phyloP scores from a whole-genome alignment of 2,113 vertebrate species.

The Varanus komodoensis region DNA sequence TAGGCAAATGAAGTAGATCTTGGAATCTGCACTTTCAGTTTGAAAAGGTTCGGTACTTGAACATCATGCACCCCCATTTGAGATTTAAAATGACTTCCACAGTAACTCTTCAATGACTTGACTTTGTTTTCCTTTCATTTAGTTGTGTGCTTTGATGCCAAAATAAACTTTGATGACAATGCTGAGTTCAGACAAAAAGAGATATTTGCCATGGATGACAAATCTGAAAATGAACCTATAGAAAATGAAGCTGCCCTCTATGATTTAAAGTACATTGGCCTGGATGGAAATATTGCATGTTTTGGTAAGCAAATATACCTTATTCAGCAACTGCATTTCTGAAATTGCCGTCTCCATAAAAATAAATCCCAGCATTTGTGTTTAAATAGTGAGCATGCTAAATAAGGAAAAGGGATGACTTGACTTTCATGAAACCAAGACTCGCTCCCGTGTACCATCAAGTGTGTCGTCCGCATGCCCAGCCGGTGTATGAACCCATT shows the following conservation, averaged over 20 bases:
- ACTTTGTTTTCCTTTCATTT: conserved; percentile 39
- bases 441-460: not conserved
- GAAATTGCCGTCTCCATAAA: not conserved
- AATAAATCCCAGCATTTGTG: no score
- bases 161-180: conserved; percentile 99
- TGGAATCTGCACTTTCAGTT: not conserved
- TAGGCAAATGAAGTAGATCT: no score
- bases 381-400: not conserved
- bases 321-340: not conserved
- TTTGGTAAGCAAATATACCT: conserved; percentile 84
- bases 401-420: not conserved
- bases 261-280: conserved; percentile 96
- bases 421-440: not conserved
- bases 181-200: conserved; percentile 97
- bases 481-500: not conserved
- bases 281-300: conserved; percentile 98
- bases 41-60: not conserved
- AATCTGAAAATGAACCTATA: conserved; percentile 91
- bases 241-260: conserved; percentile 95
- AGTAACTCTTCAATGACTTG: conserved; percentile 13
- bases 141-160: conserved; percentile 99
- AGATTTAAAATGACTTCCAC: not conserved
- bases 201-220: conserved; percentile 97
- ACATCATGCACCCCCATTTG: not conserved
- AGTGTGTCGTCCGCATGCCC: not conserved